These are phyloP conservation scores for Ligdia adustata DNA, from an alignment of 2,888 invertebrate species.

Conservation along the genomic window DNA sequence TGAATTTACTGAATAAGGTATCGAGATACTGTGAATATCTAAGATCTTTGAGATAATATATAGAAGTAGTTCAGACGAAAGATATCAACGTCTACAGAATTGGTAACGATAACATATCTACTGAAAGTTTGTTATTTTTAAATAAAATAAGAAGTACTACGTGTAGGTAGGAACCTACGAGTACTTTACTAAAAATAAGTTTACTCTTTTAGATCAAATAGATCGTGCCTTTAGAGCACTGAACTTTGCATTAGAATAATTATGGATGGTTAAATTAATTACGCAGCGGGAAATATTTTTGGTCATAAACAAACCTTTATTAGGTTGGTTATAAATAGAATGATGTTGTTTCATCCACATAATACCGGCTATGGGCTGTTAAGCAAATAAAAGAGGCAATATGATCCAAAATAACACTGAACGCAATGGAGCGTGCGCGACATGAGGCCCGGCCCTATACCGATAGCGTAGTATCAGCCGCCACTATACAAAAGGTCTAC, in stretches of 20 bases:
- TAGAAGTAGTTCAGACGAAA: no score
- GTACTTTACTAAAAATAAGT: no score
- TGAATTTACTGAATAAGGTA: constrained; percentile 59
- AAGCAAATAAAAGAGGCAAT: constrained; percentile 49
- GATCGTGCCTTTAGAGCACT: no score
- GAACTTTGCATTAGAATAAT: constrained; percentile 19
- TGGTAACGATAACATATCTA: no score
- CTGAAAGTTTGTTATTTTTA: no score
- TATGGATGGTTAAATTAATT: constrained; percentile 16
- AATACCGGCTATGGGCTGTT: constrained; percentile 44
- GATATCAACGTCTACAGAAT: no score
- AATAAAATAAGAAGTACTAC: no score
- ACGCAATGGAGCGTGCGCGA: constrained; percentile 48
- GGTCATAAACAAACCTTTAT: constrained; percentile 19
- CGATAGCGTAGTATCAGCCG: constrained; percentile 42
- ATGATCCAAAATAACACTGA: constrained; percentile 50
- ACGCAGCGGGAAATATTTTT: constrained; percentile 14
- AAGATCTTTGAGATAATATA: constrained; percentile 13
- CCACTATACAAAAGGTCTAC: constrained; percentile 38
- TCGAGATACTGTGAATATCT: constrained; percentile 37
- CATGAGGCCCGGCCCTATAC: constrained; percentile 38
- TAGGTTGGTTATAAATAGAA: constrained; percentile 21
- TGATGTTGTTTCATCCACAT: constrained; percentile 34
- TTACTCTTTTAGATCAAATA: no score
- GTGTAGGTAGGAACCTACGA: no score